Evolutionary conservation across 2,888 invertebrate species (phyloP).

Genomic region (Megalurothrips usitatus): DNA sequence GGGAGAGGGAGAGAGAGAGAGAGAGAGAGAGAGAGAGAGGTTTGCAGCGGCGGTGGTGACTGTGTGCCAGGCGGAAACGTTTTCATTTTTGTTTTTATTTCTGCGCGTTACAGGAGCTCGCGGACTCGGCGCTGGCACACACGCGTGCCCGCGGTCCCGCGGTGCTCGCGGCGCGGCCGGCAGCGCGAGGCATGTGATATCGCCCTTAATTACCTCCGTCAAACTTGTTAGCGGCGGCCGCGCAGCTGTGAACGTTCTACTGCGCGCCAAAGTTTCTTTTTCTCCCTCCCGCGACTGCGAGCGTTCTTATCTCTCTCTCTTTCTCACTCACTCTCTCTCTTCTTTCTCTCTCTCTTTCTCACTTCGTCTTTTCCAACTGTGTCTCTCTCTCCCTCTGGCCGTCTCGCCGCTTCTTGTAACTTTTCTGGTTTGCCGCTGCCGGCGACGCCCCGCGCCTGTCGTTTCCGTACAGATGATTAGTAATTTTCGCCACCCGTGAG

Average conservation of each 20-base stretch:
- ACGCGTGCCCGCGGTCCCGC: neutral
- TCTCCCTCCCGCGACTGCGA: neutral
- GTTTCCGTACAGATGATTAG: too few relatives aligned
- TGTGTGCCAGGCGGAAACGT: neutral
- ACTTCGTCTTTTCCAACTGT: too few relatives aligned
- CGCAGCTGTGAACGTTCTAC: neutral
- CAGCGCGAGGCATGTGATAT: neutral
- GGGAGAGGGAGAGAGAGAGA: too few relatives aligned
- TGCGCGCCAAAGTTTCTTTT: neutral
- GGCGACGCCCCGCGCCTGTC: too few relatives aligned
- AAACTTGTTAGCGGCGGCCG: constrained; percentile 7
- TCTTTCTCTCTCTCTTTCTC: too few relatives aligned
- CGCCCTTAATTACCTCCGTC: constrained; percentile 1
- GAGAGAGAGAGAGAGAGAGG: too few relatives aligned
- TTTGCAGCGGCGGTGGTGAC: neutral
- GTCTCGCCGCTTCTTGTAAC: too few relatives aligned
- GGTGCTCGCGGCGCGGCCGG: neutral
- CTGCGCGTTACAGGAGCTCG: neutral
- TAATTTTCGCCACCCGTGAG: too few relatives aligned
- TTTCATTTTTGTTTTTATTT: neutral
- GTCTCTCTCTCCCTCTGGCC: too few relatives aligned
- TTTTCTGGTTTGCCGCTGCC: too few relatives aligned
- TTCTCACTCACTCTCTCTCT: too few relatives aligned
- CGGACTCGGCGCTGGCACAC: neutral
- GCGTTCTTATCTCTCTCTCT: too few relatives aligned